Conservation (phyloP, 2,113 vertebrate genomes). For the Chrysemys picta region DNA sequence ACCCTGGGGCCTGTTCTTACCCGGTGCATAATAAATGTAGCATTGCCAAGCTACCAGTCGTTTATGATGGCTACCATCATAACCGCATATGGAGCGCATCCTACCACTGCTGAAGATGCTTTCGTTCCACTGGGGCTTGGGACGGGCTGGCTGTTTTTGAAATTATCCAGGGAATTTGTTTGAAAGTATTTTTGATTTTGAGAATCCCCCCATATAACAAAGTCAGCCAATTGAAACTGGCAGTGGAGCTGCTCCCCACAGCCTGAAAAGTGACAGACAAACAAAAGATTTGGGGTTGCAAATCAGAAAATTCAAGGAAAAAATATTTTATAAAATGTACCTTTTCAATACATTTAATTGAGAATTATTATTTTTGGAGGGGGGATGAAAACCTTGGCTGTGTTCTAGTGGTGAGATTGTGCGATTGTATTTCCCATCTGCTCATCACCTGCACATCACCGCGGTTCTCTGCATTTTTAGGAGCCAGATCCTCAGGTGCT, state of each 20-base stretch:
- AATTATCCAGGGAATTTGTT: not conserved
- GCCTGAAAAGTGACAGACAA: not conserved
- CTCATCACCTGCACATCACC: not conserved
- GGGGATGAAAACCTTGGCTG: not conserved
- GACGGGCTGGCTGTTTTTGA: not conserved
- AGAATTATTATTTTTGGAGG: not conserved
- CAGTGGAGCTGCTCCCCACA: not conserved
- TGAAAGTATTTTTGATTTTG: no score
- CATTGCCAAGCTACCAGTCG: not conserved
- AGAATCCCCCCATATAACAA: not conserved
- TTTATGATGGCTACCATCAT: not conserved
- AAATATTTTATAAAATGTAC: no score
- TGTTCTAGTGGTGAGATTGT: not conserved
- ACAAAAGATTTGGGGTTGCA: not conserved
- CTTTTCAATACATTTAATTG: no score
- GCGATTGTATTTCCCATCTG: not conserved
- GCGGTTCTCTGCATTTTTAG: not conserved
- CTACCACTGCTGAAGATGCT: not conserved
- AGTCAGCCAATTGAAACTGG: not conserved
- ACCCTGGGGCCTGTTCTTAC: not conserved
- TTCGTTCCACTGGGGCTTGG: not conserved
- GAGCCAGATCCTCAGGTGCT: not conserved
- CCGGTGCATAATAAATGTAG: not conserved
- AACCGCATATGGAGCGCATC: no score
- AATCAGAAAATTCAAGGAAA: not conserved